phyloP scores from a whole-genome alignment of 2,797 vertebrate species.

The Tokudaia muenninki region DNA sequence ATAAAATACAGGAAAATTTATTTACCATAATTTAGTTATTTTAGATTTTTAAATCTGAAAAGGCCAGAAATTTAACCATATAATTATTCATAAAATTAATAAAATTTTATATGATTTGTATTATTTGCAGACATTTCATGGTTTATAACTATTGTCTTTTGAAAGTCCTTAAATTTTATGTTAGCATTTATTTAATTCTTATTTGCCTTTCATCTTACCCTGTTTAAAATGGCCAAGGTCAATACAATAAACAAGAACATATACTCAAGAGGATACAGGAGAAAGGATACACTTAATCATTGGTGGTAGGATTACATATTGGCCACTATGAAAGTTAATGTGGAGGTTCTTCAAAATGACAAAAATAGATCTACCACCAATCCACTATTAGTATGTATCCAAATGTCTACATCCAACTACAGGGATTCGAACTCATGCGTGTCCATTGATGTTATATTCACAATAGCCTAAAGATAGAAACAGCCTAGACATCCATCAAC shows the following conservation, averaged over 20 bases:
- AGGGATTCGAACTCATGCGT: background rate
- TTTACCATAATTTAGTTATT: background rate
- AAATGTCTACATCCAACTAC: background rate
- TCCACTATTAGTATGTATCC: background rate
- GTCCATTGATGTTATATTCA: background rate
- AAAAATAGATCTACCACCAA: background rate
- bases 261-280: background rate
- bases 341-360: background rate
- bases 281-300: background rate
- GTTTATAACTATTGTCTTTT: background rate
- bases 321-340: background rate
- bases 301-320: background rate
- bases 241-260: background rate
- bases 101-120: background rate
- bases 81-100: slow-evolving; percentile 49
- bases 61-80: slow-evolving; percentile 18
- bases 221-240: background rate
- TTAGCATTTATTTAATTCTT: background rate
- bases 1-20: background rate
- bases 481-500: background rate
- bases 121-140: background rate
- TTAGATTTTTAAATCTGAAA: slow-evolving; percentile 43
- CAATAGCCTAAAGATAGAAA: background rate
- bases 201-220: background rate
- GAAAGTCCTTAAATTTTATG: background rate